Base-by-base conservation (phyloP, 1,140 invertebrate genomes). In the Acyrthosiphon pisum region DNA sequence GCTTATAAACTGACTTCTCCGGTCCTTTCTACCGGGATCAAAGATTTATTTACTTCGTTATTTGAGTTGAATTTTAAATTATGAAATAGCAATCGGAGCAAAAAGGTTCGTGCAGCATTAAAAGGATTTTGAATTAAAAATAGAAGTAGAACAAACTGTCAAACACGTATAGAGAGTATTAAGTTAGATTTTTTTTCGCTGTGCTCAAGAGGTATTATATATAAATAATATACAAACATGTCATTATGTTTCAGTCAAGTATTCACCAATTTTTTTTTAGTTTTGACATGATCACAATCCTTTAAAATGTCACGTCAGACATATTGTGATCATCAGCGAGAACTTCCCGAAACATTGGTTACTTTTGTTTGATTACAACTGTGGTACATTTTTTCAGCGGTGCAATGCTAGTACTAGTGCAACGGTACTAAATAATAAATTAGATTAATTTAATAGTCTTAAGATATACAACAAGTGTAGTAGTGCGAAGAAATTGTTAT, bases 41-140 rank as follows among this genome's bases (percentile, higher is more conserved):
- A 22, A 83, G 81, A 41, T 37, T 41, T 83, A 83, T 83, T 83
- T 83, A 83, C 35, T 83, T 23, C 37, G 35, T 83, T 83, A 41
- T 30, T 76, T 84, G 83, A 41, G 37, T 41, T 84, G 83, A 84
- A 84, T 84, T 84, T 84, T 84, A 84, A 84, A 84, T 84, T 84
- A 44, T 41, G 1, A 41, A 84, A 41, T 30, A 41, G n/a, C 30
- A 76, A 35, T 76, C 60, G 60, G 60, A 76, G 60, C 60, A n/a
- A 84, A 83, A 84, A 84, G 23, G 22, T 41, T 26, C 22, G 35
- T 41, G 81, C 22, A 41, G 37, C 23, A 44, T 41, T 41, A 84
- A 41, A 41, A 26, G 37, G 37, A 84, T 84, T 84, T 84, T 26
- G 41, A 41, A 41, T 26, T 41, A 84, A 41, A 84, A 44, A 84